Percentiles rank a stretch among this genome's conserved stretches.
Conservation (phyloP, 2,113 vertebrate genomes). For the Empidonax traillii region DNA sequence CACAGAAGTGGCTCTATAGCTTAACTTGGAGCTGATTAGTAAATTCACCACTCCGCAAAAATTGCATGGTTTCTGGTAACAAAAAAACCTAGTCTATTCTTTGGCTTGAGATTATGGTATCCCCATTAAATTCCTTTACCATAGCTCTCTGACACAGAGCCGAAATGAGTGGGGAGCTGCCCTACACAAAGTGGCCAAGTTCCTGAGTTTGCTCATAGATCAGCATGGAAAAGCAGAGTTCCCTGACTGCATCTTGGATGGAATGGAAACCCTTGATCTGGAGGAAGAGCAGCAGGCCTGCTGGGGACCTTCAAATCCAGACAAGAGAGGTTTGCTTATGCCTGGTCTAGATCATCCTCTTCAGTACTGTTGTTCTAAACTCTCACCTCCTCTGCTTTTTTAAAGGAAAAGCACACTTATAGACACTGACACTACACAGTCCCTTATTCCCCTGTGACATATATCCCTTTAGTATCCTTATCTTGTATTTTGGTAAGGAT, state of each 20-base stretch:
- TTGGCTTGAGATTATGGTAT: neutral
- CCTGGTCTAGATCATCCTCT: neutral
- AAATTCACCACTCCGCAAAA: neutral
- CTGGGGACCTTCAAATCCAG: neutral
- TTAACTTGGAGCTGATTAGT: neutral
- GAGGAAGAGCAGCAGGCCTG: neutral
- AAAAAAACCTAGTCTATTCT: neutral
- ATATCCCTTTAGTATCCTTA: neutral
- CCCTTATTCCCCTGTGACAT: fast-evolving
- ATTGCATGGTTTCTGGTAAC: neutral
- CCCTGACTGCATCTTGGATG: neutral
- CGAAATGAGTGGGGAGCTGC: neutral
- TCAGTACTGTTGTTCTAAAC: neutral
- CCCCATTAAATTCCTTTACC: neutral
- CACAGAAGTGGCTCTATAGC: neutral
- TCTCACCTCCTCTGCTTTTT: neutral
- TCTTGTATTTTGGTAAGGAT: neutral
- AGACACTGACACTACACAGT: neutral
- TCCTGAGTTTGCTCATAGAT: neutral
- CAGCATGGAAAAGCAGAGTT: neutral
- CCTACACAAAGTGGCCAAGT: neutral
- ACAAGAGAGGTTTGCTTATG: neutral
- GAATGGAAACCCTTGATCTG: neutral
- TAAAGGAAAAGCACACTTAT: neutral
- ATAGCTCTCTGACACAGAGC: neutral